Base-by-base conservation (phyloP, 2,113 vertebrate genomes). In the Leuciscus idus region DNA sequence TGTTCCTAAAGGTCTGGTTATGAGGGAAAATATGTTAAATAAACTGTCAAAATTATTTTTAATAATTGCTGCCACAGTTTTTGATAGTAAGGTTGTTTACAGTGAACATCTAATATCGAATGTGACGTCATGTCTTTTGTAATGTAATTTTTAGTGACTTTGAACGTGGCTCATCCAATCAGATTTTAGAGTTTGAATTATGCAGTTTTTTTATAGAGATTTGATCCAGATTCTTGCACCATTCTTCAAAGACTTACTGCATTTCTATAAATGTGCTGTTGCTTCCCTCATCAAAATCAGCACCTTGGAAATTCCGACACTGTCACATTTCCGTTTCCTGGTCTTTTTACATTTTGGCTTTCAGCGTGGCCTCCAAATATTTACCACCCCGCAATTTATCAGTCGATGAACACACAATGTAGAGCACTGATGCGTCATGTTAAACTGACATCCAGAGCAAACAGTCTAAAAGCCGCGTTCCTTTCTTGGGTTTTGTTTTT, bases 401-500 rank as follows among this genome's bases (percentile, higher is more conserved):
- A 83, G n/a, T 8, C 10, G 17, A 21, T 30, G 62, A 70, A n/a
- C 55, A 59, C 55, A 39, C n/a, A 52, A 23, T 28, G 48, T 21
- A 13, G 48, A 33, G 81, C 64, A n/a, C 9, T 21, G 59, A 64
- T 66, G 46, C 46, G 36, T 55, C 64, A n/a, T n/a, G 23, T 55
- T 70, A 36, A 43, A 17, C 28, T 23, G 28, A 4, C 48, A 2
- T 23, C 30, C 46, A 17, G 21, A 36, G 6, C 10, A 23, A 70
- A 83, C 6, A 23, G 13, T 81, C 79, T 81, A 2, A 64, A 50
- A 66, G 36, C 15, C 2, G 28, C 21, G 1, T 78, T 30, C 12
- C 33, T 80, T 80, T 62, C 57, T 62, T 62, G 39, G 30, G 21
- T 59, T 39, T 12, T 59, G 55, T 79, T 79, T 79, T 79, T 79